Conservation (phyloP, 2,888 invertebrate genomes). For the Dione juno region DNA sequence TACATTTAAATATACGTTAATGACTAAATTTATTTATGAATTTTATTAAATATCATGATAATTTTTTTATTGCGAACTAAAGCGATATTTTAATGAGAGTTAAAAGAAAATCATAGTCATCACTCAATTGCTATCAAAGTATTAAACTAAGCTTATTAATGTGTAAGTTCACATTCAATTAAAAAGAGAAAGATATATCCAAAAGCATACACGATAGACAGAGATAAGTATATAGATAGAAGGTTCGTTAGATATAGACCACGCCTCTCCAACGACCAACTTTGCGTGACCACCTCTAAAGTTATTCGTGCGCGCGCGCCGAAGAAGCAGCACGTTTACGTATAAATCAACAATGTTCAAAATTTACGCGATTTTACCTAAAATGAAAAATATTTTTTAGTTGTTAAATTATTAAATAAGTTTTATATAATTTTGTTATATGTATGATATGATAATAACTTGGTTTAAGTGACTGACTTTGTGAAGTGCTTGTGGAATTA, state of each 20-base stretch:
- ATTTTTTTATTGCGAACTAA: neutral
- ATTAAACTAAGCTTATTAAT: constrained; percentile 37
- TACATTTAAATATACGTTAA: no score
- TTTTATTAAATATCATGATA: neutral
- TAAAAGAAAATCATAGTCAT: constrained; percentile 15
- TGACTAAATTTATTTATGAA: no score
- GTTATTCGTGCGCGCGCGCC: constrained; percentile 82
- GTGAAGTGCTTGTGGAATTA: constrained; percentile 72
- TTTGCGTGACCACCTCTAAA: constrained; percentile 75
- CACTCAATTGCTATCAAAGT: constrained; percentile 28
- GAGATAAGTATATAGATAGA: constrained; percentile 68
- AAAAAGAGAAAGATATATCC: constrained; percentile 58
- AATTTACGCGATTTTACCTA: constrained; percentile 48
- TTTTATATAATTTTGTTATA: constrained; percentile 5
- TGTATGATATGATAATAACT: constrained; percentile 26
- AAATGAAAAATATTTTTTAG: constrained; percentile 31
- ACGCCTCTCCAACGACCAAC: constrained; percentile 70
- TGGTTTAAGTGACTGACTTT: constrained; percentile 44
- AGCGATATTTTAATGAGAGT: constrained; percentile 2
- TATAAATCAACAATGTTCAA: constrained; percentile 47
- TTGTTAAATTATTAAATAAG: constrained; percentile 10
- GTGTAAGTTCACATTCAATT: constrained; percentile 55
- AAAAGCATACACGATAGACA: constrained; percentile 44
- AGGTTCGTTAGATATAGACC: constrained; percentile 79
- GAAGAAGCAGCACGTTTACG: constrained; percentile 65